These are phyloP conservation scores for Parapsyche elsis DNA, from an alignment of 1,140 invertebrate species.

Conservation along the genomic window DNA sequence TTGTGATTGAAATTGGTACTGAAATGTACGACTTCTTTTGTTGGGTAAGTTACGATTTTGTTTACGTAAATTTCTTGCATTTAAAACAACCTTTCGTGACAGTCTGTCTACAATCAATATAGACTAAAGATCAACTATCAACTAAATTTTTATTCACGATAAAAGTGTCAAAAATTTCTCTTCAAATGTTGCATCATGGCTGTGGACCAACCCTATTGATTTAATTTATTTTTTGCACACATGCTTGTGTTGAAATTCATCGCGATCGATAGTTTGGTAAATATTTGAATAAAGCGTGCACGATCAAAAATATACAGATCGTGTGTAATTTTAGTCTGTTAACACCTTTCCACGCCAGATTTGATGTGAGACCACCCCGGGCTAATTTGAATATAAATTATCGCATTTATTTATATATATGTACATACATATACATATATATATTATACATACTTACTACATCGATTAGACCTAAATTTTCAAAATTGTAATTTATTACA, in stretches of 20 bases:
- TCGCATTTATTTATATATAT: background rate
- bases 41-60: too few species aligned
- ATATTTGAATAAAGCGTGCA: conserved; percentile 22
- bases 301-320: background rate
- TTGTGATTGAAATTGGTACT: too few species aligned
- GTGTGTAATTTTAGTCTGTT: conserved; percentile 18
- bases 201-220: too few species aligned
- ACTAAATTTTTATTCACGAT: too few species aligned
- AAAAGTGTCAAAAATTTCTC: too few species aligned
- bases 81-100: too few species aligned
- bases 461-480: background rate
- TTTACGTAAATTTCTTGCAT: too few species aligned
- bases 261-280: background rate
- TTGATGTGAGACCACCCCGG: conserved; percentile 41
- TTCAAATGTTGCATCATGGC: too few species aligned
- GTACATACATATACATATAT: conserved; percentile 5
- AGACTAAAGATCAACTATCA: too few species aligned
- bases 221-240: background rate
- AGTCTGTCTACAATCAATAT: too few species aligned
- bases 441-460: background rate
- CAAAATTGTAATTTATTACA: too few species aligned
- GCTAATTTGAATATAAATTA: conserved; percentile 31
- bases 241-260: conserved; percentile 5
- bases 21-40: too few species aligned
- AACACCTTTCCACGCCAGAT: conserved; percentile 39